Conservation (phyloP, 2,888 invertebrate species). For the Arctia plantaginis region DNA sequence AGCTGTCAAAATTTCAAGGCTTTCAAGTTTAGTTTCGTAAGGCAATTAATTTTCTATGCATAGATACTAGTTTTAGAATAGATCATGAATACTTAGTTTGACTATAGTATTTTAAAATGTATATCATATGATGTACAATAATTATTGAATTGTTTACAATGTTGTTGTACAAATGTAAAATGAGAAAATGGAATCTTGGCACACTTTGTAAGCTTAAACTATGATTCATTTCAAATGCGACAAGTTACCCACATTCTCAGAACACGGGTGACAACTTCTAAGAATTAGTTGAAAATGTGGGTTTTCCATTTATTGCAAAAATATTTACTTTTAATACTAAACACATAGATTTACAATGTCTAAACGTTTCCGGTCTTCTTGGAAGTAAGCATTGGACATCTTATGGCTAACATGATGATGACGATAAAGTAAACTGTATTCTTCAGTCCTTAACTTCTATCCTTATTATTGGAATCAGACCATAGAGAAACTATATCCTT, state of each 20-base stretch:
- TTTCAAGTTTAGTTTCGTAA: no score
- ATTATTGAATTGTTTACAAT: background rate
- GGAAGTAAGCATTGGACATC: background rate
- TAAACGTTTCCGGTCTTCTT: background rate
- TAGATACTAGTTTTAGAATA: no score
- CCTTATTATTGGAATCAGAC: no score
- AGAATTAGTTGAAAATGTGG: slow-evolving; percentile 8
- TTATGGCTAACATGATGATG: no score
- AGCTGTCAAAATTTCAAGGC: no score
- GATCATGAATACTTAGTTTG: background rate
- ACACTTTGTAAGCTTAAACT: background rate
- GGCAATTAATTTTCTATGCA: background rate
- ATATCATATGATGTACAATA: background rate
- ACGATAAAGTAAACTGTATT: no score
- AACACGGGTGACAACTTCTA: slow-evolving; percentile 9
- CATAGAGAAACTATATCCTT: no score
- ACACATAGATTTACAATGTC: background rate
- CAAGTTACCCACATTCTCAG: slow-evolving; percentile 9
- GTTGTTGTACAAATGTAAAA: background rate
- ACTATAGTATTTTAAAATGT: background rate
- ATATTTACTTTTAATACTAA: slow-evolving; percentile 6
- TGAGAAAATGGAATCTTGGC: background rate
- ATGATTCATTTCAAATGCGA: slow-evolving; percentile 1
- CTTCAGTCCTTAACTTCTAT: no score
- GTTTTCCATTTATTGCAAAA: slow-evolving; percentile 11